Conservation (phyloP, 2,113 vertebrate species). For the Hippocampus guttulatus region DNA sequence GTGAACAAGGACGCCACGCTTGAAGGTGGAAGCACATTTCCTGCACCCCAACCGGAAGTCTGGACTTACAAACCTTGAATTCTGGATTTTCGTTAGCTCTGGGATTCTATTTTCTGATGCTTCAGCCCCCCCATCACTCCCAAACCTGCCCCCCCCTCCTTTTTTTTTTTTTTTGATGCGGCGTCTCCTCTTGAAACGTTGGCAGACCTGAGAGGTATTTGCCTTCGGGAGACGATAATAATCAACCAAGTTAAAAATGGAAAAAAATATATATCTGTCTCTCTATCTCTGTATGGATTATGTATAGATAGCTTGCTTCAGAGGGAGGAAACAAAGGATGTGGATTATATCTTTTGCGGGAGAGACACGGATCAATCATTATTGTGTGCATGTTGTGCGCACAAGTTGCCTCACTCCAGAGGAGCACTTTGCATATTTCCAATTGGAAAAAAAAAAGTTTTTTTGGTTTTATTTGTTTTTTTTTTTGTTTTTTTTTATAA, state of each 20-base stretch:
- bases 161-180: conserved; percentile 41
- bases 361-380: conserved; percentile 74
- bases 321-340: conserved; percentile 54
- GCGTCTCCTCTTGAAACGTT: conserved; percentile 69
- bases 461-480: conserved; percentile 16
- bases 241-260: conserved; percentile 58
- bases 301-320: conserved; percentile 69
- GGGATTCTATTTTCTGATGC: conserved; percentile 34
- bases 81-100: conserved; percentile 38
- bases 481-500: background rate
- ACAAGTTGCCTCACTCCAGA: conserved; percentile 66
- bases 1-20: conserved; percentile 34
- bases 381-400: conserved; percentile 60
- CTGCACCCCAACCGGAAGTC: conserved; percentile 33
- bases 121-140: conserved; percentile 10
- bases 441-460: conserved; percentile 36
- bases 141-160: background rate
- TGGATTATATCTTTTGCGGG: conserved; percentile 68
- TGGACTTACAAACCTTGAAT: conserved; percentile 39
- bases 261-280: conserved; percentile 46
- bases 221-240: conserved; percentile 76
- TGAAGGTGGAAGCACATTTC: conserved; percentile 30
- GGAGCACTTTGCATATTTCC: conserved; percentile 73
- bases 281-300: conserved; percentile 61
- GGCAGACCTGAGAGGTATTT: conserved; percentile 69